A percentile compares a stretch with the other conserved stretches of the same genome.
These are phyloP conservation scores for Lerista edwardsae DNA, from an alignment of 2,797 vertebrate species.

Conservation along the genomic window DNA sequence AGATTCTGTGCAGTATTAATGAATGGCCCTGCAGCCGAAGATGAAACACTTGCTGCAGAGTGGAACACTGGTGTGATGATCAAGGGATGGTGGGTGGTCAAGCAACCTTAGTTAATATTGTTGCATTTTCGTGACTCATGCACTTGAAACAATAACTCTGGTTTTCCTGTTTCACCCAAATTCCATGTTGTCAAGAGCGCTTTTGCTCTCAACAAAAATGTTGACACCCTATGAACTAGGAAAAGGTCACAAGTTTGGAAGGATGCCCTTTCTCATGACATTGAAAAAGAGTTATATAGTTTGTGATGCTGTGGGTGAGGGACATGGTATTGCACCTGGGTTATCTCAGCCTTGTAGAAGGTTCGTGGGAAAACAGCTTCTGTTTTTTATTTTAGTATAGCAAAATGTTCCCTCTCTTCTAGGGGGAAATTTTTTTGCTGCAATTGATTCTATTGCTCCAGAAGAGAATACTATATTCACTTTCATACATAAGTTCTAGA, in stretches of 20 bases:
- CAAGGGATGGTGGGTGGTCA: not conserved
- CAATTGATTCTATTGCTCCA: not conserved
- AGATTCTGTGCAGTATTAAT: not conserved
- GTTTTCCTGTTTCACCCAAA: constrained; percentile 1
- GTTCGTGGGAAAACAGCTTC: not conserved
- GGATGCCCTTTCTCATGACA: not conserved
- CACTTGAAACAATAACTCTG: constrained; percentile 25
- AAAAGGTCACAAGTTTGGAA: constrained; percentile 13
- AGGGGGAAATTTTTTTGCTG: fast-evolving
- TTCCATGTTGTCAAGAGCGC: not conserved
- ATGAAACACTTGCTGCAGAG: not conserved
- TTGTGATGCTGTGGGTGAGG: not conserved
- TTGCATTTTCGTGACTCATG: constrained; percentile 9
- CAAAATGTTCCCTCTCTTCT: not conserved
- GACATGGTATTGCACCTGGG: not conserved
- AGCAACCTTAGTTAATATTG: not conserved
- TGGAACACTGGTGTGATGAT: not conserved
- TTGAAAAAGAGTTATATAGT: not conserved
- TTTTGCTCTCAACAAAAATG: not conserved
- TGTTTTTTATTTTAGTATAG: not conserved
- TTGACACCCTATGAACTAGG: not conserved
- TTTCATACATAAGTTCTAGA: not conserved
- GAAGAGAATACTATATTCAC: not conserved
- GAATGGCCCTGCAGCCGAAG: not conserved
- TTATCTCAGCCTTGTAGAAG: not conserved